A percentile compares a stretch with the other conserved stretches of the same genome.
These are phyloP conservation scores for Oreochromis spilurus DNA, from an alignment of 2,113 vertebrate genomes.

Conservation along the genomic window DNA sequence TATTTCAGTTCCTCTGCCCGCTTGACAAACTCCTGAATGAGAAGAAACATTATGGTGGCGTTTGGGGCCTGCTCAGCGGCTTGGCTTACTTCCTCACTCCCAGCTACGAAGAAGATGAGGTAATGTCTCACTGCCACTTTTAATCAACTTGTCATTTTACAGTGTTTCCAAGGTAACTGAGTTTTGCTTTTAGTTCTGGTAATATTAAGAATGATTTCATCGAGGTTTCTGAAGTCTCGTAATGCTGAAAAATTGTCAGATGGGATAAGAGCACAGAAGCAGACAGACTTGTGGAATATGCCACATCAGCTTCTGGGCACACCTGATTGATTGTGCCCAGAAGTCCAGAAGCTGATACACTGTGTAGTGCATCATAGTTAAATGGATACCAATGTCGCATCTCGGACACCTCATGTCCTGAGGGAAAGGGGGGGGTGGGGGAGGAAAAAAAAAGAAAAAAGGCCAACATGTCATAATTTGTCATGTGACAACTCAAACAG, in stretches of 20 bases:
- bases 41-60: conserved; percentile 49
- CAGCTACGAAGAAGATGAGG: conserved; percentile 71
- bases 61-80: conserved; percentile 68
- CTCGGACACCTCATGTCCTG: not conserved
- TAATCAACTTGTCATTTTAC: not conserved
- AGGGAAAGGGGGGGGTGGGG: not conserved
- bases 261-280: not conserved
- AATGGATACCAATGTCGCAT: not conserved
- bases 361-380: not conserved
- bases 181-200: not conserved
- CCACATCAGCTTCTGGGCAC: not conserved
- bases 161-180: not conserved
- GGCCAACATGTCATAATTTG: not conserved
- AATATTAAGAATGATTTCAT: not conserved
- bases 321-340: not conserved
- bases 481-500: not conserved
- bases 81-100: conserved; percentile 69
- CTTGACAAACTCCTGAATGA: conserved; percentile 64
- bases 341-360: not conserved
- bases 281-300: not conserved
- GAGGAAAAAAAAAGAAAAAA: not conserved
- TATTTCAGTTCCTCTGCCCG: conserved; percentile 75
- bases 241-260: not conserved
- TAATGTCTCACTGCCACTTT: not conserved
- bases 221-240: not conserved